Evolutionary conservation across 2,888 invertebrate species (phyloP).

Genomic region (Ischnus inquisitorius): DNA sequence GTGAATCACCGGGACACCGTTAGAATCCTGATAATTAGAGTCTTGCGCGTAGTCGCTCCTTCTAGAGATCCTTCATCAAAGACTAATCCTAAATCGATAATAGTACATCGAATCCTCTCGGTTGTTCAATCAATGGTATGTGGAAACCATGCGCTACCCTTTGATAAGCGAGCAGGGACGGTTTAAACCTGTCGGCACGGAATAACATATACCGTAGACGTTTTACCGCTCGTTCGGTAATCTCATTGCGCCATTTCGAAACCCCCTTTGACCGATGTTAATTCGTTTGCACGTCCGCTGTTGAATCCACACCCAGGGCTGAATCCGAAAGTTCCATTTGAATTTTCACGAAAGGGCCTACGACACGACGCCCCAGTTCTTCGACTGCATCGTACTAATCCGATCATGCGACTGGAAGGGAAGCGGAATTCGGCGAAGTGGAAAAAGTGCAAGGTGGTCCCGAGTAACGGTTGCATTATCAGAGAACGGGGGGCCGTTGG

Average conservation of each 20-base stretch:
- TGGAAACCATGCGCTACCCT: constrained; percentile 33
- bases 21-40: constrained; percentile 28
- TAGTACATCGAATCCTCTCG: constrained; percentile 20
- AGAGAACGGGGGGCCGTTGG: background rate
- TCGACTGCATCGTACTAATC: constrained; percentile 41
- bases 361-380: background rate
- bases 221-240: constrained; percentile 1
- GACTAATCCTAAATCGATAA: constrained; percentile 52
- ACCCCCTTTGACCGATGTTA: background rate
- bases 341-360: constrained; percentile 39
- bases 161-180: constrained; percentile 36
- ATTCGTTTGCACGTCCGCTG: constrained; percentile 10
- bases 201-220: constrained; percentile 1
- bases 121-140: constrained; percentile 3
- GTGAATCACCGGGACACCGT: background rate
- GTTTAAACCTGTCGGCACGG: constrained; percentile 22
- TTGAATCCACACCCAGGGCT: background rate
- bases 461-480: constrained; percentile 50
- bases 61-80: constrained; percentile 49
- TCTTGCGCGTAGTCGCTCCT: constrained; percentile 29
- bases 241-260: constrained; percentile 1
- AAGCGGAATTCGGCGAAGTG: constrained; percentile 14
- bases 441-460: constrained; percentile 55
- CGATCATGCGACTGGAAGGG: constrained; percentile 48
- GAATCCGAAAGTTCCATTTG: constrained; percentile 45